A percentile compares a stretch with the other conserved stretches of the same genome.
Conservation (phyloP, 2,888 invertebrate genomes). For the Alviniconcha strummeri region DNA sequence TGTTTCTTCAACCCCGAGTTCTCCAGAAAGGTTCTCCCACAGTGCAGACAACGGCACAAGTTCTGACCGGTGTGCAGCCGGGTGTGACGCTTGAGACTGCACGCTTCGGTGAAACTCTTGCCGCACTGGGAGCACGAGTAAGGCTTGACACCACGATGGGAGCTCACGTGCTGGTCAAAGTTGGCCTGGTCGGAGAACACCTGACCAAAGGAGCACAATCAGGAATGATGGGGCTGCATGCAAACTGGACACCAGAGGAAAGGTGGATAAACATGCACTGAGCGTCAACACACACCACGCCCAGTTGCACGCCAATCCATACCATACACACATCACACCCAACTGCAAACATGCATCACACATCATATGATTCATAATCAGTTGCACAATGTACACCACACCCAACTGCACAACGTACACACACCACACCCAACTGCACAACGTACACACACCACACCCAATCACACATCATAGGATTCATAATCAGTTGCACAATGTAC, state of each 20-base stretch:
- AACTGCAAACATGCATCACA: neutral
- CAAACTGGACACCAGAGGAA: too few relatives aligned
- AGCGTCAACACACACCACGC: neutral
- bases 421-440: neutral
- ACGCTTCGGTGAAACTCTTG: slow-evolving; percentile 28
- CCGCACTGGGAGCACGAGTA: slow-evolving; percentile 28
- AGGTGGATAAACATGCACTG: neutral
- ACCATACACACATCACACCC: neutral
- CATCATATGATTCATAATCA: neutral
- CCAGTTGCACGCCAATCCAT: neutral
- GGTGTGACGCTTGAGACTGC: slow-evolving; percentile 27
- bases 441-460: neutral
- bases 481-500: too few relatives aligned
- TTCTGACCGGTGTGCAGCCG: slow-evolving; percentile 33
- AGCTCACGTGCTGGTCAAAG: slow-evolving; percentile 16
- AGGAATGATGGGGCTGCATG: too few relatives aligned
- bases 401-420: neutral
- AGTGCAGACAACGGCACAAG: slow-evolving; percentile 29
- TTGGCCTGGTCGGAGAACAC: slow-evolving; percentile 25
- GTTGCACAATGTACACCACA: too few relatives aligned
- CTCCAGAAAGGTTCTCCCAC: slow-evolving; percentile 31
- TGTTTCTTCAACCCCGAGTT: slow-evolving; percentile 34
- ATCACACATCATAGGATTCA: too few relatives aligned
- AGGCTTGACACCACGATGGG: slow-evolving; percentile 12
- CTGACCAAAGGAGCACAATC: neutral